phyloP scores from a whole-genome alignment of 2,888 invertebrate species.

The Nemoura dubitans region DNA sequence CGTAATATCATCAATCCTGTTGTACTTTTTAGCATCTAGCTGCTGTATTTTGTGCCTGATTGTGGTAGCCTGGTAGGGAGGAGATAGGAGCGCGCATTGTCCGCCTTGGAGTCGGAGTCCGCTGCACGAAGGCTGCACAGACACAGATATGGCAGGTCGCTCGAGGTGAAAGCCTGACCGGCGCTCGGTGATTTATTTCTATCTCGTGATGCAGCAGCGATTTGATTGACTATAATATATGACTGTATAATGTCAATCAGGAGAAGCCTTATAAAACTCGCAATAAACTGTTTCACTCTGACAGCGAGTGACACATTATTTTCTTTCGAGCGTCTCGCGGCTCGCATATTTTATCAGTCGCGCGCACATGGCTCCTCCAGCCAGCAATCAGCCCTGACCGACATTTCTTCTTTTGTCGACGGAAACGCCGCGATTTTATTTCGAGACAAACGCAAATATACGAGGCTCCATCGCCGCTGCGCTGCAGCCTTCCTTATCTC shows the following conservation, averaged over 20 bases:
- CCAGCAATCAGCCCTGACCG: neutral
- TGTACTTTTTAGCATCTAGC: neutral
- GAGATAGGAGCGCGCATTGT: neutral
- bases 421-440: neutral
- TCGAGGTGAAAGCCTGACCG: slow-evolving; percentile 3
- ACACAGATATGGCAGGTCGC: neutral
- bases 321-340: neutral
- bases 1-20: neutral
- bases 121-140: neutral
- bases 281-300: neutral
- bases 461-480: neutral
- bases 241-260: neutral
- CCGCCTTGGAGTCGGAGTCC: neutral
- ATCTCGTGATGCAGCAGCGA: neutral
- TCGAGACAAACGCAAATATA: neutral
- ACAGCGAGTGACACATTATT: neutral
- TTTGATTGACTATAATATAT: slow-evolving; percentile 7
- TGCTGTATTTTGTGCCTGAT: neutral
- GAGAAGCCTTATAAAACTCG: slow-evolving; percentile 12
- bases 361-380: neutral
- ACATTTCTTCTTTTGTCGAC: neutral
- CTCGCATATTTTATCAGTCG: neutral
- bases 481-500: neutral
- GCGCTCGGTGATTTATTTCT: neutral
- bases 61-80: neutral